Base-by-base conservation (phyloP, 2,797 vertebrate species). In the Echiichthys vipera region DNA sequence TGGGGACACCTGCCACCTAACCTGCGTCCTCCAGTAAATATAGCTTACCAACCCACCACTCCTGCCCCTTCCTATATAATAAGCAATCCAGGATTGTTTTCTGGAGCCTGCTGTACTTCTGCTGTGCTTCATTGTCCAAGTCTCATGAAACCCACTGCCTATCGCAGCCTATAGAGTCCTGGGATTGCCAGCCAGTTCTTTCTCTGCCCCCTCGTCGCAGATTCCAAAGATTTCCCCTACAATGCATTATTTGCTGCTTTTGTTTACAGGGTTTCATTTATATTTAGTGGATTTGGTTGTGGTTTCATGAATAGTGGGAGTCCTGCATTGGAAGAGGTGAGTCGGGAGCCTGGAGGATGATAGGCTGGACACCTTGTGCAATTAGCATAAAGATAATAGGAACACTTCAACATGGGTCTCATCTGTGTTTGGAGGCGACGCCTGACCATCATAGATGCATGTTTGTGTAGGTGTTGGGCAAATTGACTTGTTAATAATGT, bases 161-260 rank as follows among this genome's bases (percentile, higher is more conserved):
- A 91, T 83, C 85, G 90, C 92, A 91, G 91, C 92, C 88, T 92
- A 90, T 85, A 92, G 89, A 89, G 89, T 78, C 87, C 84, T 91
- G 90, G 88, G 88, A 83, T 89, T 36, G 81, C 81, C 90, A 85
- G 89, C 88, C 87, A 88, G 78, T 87, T 84, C 87, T 86, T 70
- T 90, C 84, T 92, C 92, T 90, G 88, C 87, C 91, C 89, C 87
- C 73, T 84, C 43, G 91, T 93, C 74, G 90, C 92, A 93, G 91
- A 95, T 94, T 95, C 95, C 95, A 95, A 96, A 95, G 95, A 95
- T 94, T 92, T 89, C 89, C 91, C 93, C 90, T 91, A 91, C 89
- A 91, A 93, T 91, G 87, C 92, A 90, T 95, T 91, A 82, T 94
- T 93, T 89, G 92, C 91, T 92, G 91, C 91, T 93, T 93, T 92